Evolutionary conservation across 1,140 invertebrate genomes (phyloP).

Genomic region (Trichonephila clavipes): DNA sequence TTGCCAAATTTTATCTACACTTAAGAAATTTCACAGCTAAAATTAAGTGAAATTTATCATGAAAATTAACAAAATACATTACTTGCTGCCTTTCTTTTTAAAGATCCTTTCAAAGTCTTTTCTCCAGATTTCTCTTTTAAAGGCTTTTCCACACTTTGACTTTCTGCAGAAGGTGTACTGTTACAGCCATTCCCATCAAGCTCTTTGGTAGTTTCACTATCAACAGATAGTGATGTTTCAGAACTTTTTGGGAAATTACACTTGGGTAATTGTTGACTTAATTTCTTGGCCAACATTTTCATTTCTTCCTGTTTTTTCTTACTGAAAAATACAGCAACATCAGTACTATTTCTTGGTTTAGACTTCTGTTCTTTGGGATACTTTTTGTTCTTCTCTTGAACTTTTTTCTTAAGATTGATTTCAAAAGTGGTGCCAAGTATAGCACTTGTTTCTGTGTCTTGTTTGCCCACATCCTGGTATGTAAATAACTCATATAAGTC

Average conservation of each 20-base stretch:
- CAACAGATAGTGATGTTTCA: neutral
- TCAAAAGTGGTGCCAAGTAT: constrained; percentile 89
- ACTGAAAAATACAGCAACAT: constrained; percentile 55
- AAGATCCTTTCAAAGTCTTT: neutral
- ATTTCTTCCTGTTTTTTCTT: constrained; percentile 81
- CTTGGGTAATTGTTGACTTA: constrained; percentile 80
- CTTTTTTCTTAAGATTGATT: constrained; percentile 80
- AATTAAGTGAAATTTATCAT: neutral
- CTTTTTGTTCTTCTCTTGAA: neutral
- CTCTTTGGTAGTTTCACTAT: neutral
- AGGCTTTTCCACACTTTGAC: neutral
- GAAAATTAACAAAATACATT: neutral
- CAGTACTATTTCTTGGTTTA: neutral
- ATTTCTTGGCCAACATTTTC: constrained; percentile 84
- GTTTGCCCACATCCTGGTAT: constrained; percentile 83
- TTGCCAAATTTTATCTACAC: neutral
- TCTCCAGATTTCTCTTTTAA: neutral
- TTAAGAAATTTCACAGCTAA: no score
- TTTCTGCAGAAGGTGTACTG: neutral
- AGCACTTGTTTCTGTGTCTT: constrained; percentile 84
- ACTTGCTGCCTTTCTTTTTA: constrained; percentile 40
- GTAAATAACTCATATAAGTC: constrained; percentile 95
- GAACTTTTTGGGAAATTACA: neutral
- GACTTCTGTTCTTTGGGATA: neutral
- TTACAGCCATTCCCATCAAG: neutral